phyloP scores from a whole-genome alignment of 1,140 invertebrate genomes.

The Atta texana region DNA sequence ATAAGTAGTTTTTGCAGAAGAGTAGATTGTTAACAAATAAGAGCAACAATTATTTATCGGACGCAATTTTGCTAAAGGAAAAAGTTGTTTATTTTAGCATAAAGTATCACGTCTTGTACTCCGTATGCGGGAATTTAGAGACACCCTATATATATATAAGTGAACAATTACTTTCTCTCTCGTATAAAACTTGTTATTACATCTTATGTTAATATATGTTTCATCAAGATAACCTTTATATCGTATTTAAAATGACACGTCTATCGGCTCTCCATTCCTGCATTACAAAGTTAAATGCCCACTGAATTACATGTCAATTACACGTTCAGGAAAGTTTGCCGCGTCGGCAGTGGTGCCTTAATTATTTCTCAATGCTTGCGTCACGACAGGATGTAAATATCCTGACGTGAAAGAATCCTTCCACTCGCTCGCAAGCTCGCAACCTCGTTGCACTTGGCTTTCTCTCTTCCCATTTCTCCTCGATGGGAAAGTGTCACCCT shows the following conservation, averaged over 20 bases:
- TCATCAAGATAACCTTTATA: neutral
- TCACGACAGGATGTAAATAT: conserved; percentile 29
- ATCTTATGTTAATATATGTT: neutral
- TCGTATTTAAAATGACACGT: conserved; percentile 6
- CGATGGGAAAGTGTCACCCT: conserved; percentile 58
- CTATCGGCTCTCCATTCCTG: neutral
- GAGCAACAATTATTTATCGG: too few relatives aligned
- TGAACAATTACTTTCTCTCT: conserved; percentile 12
- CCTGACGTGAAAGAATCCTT: conserved; percentile 33
- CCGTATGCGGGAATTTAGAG: too few relatives aligned
- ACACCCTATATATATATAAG: neutral
- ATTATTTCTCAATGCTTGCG: conserved; percentile 18
- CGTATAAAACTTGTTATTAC: conserved; percentile 2
- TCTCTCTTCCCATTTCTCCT: conserved; percentile 48
- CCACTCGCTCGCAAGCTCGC: conserved; percentile 29
- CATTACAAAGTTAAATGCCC: conserved; percentile 4
- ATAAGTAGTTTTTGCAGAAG: too few relatives aligned
- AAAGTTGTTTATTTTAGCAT: too few relatives aligned
- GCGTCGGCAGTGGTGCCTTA: conserved; percentile 6
- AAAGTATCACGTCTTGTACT: too few relatives aligned
- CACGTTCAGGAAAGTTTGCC: conserved; percentile 7
- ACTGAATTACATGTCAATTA: conserved; percentile 40
- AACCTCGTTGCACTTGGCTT: conserved; percentile 54
- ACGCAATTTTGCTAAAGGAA: too few relatives aligned
- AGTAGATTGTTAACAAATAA: too few relatives aligned